phyloP scores from a whole-genome alignment of 2,113 vertebrate genomes.

The Spea bombifrons region DNA sequence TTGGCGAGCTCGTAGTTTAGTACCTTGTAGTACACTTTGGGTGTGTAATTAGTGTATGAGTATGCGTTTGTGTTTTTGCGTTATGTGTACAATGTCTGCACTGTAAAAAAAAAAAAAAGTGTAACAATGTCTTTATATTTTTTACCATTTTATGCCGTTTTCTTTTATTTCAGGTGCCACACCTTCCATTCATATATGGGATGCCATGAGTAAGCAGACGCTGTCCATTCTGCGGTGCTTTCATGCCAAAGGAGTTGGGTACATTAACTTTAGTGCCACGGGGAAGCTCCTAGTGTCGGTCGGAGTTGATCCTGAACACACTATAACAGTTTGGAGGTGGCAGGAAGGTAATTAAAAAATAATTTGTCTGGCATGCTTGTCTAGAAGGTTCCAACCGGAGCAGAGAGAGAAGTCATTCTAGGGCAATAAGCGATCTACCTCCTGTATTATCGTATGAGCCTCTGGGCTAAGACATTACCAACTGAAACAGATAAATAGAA shows the following conservation, averaged over 20 bases:
- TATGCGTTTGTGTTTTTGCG: slow-evolving; percentile 13
- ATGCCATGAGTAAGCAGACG: slow-evolving; percentile 90
- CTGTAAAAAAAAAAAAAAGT: not conserved
- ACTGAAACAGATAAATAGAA: too few species aligned
- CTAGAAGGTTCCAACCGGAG: too few species aligned
- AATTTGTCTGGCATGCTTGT: not conserved
- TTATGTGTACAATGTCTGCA: slow-evolving; percentile 4
- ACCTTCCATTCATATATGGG: slow-evolving; percentile 94
- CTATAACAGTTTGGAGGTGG: slow-evolving; percentile 95
- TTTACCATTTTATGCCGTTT: not conserved
- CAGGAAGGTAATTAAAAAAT: slow-evolving; percentile 80
- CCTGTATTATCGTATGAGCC: too few species aligned
- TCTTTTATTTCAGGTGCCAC: slow-evolving; percentile 71
- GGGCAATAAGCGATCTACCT: too few species aligned
- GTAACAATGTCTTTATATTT: not conserved
- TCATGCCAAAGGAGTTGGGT: slow-evolving; percentile 88
- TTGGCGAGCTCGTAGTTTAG: slow-evolving; percentile 34
- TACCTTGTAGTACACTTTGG: slow-evolving; percentile 6
- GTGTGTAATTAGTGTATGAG: slow-evolving; percentile 28
- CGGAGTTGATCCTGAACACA: slow-evolving; percentile 91
- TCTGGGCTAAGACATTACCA: too few species aligned
- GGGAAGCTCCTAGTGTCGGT: slow-evolving; percentile 93
- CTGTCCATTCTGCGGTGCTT: slow-evolving; percentile 92
- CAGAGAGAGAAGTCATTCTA: too few species aligned
- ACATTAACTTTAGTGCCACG: slow-evolving; percentile 92